These are phyloP conservation scores for Urosaurus nigricauda DNA, from an alignment of 2,797 vertebrate species.

Conservation along the genomic window DNA sequence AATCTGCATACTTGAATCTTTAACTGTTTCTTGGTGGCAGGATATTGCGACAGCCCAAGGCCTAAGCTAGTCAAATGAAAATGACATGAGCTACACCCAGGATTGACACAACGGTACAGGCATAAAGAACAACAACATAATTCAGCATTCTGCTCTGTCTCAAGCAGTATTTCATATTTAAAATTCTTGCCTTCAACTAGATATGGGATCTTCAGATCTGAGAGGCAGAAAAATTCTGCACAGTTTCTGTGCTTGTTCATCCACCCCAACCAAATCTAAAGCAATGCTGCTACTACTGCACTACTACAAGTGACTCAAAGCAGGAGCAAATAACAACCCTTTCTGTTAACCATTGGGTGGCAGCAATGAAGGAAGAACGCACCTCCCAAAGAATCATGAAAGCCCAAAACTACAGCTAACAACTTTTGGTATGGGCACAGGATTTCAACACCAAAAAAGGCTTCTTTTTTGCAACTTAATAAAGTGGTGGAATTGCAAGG, in stretches of 20 bases:
- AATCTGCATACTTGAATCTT: not conserved
- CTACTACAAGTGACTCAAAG: too few relatives aligned
- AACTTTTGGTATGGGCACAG: not conserved
- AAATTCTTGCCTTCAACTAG: not conserved
- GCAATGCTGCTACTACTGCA: not conserved
- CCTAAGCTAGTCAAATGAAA: too few relatives aligned
- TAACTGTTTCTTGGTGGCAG: not conserved
- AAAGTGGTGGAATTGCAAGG: not conserved
- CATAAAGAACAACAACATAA: not conserved
- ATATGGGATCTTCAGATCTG: not conserved
- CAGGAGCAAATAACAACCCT: not conserved
- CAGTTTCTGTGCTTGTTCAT: too few relatives aligned
- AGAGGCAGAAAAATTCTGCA: too few relatives aligned
- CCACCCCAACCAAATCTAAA: not conserved
- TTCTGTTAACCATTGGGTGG: not conserved
- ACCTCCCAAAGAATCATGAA: not conserved
- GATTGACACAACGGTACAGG: not conserved
- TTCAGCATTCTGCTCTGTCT: not conserved
- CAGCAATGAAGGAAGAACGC: too few relatives aligned
- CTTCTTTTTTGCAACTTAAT: not conserved
- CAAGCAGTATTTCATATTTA: not conserved
- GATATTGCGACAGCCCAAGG: not conserved
- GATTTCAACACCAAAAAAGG: not conserved
- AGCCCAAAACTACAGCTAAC: not conserved
- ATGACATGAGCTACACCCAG: not conserved